phyloP scores from a whole-genome alignment of 1,140 invertebrate genomes.

The Scaptomyza graminum region DNA sequence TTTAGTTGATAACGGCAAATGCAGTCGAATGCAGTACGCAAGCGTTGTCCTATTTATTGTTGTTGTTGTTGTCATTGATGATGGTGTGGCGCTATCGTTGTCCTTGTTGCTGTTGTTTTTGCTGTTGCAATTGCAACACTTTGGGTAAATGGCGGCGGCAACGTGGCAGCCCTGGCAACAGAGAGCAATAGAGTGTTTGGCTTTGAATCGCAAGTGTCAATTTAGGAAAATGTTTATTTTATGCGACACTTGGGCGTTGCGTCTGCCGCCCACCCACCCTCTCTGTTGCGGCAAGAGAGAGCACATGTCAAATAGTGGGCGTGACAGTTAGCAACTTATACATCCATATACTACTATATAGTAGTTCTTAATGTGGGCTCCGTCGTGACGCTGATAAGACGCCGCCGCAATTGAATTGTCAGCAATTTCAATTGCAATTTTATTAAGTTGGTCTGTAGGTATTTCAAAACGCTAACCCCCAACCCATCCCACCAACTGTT shows the following conservation, averaged over 20 bases:
- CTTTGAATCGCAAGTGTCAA: slow-evolving; percentile 79
- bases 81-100: slow-evolving; percentile 46
- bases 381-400: not conserved
- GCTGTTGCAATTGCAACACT: slow-evolving; percentile 44
- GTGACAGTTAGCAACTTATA: slow-evolving; percentile 8
- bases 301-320: slow-evolving; percentile 17
- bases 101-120: slow-evolving; percentile 30
- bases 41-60: slow-evolving; percentile 6
- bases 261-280: not conserved
- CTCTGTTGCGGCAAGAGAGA: slow-evolving; percentile 14
- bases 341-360: too few relatives aligned
- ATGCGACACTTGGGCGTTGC: slow-evolving; percentile 59
- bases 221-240: slow-evolving; percentile 80
- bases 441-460: slow-evolving; percentile 40
- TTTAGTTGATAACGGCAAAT: slow-evolving; percentile 75
- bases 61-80: slow-evolving; percentile 43
- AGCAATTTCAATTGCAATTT: slow-evolving; percentile 70
- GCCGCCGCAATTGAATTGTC: slow-evolving; percentile 53
- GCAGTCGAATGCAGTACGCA: slow-evolving; percentile 20
- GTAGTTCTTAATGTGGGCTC: slow-evolving; percentile 8
- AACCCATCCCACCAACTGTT: not conserved
- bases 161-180: slow-evolving; percentile 12
- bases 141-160: slow-evolving; percentile 6
- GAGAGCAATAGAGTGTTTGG: slow-evolving; percentile 73
- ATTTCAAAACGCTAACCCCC: not conserved